A percentile compares a stretch with the other conserved stretches of the same genome.
These are phyloP conservation scores for Lycophotia porphyrea DNA, from an alignment of 2,888 invertebrate genomes.

Conservation along the genomic window DNA sequence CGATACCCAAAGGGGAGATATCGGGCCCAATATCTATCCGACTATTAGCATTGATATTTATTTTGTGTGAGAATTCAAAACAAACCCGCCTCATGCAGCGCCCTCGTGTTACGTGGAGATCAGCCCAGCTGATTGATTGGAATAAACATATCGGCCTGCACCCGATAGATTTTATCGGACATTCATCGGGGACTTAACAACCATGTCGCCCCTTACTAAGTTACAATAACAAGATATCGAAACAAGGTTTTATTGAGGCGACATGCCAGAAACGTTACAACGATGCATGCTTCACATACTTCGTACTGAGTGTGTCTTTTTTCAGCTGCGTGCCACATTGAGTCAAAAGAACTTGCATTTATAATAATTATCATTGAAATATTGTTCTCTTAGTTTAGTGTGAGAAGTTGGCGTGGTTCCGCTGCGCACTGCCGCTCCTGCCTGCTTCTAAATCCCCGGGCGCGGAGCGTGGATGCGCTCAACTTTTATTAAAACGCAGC, in stretches of 20 bases:
- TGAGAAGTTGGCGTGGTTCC: constrained; percentile 69
- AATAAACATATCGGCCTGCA: constrained; percentile 54
- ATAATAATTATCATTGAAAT: constrained; percentile 67
- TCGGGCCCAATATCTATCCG: constrained; percentile 80
- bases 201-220: constrained; percentile 16
- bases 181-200: constrained; percentile 45
- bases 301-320: constrained; percentile 3
- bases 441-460: constrained; percentile 65
- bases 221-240: constrained; percentile 40
- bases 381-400: constrained; percentile 70
- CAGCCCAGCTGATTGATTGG: constrained; percentile 62
- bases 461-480: constrained; percentile 69
- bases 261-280: background rate
- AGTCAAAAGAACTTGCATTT: constrained; percentile 50
- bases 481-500: constrained; percentile 77
- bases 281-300: background rate
- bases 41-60: constrained; percentile 85
- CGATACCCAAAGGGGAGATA: constrained; percentile 85
- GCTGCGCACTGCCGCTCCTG: constrained; percentile 43
- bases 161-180: constrained; percentile 56
- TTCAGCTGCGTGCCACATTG: constrained; percentile 26
- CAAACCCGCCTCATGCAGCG: constrained; percentile 68
- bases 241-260: constrained; percentile 7
- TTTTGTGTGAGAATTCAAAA: constrained; percentile 85
- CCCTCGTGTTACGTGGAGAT: constrained; percentile 64